Evolutionary conservation across 2,888 invertebrate species (phyloP).

Genomic region (Dione juno): DNA sequence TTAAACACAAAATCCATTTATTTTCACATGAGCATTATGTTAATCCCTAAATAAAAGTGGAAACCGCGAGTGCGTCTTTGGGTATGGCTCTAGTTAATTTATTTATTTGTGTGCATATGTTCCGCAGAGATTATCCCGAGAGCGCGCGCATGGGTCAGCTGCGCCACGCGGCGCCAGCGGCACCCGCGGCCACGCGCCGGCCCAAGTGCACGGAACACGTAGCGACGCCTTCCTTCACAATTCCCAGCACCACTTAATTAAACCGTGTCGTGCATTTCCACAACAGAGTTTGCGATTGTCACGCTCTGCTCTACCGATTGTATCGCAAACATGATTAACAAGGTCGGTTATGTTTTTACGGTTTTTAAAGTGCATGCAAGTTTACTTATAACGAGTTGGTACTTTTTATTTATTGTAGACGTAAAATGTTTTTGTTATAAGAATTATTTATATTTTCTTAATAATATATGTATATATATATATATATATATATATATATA

Average conservation of each 20-base stretch:
- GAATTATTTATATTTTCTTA: no score
- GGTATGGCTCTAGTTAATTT: constrained; percentile 72
- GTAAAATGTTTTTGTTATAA: no score
- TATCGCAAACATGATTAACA: constrained; percentile 9
- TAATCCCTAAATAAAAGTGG: constrained; percentile 55
- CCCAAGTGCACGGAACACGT: constrained; percentile 73
- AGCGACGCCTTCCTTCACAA: constrained; percentile 68
- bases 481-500: no score
- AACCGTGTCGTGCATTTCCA: constrained; percentile 64
- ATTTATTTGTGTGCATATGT: constrained; percentile 78
- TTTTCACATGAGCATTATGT: constrained; percentile 64
- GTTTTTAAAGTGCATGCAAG: neutral
- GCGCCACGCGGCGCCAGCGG: constrained; percentile 37
- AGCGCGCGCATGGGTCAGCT: constrained; percentile 52
- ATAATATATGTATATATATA: no score
- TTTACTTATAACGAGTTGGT: neutral
- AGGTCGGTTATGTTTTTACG: constrained; percentile 2
- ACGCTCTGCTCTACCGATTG: constrained; percentile 26
- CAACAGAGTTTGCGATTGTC: constrained; percentile 52
- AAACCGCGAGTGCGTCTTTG: constrained; percentile 54
- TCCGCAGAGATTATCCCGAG: constrained; percentile 68
- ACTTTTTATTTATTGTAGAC: neutral
- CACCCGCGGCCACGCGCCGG: constrained; percentile 54
- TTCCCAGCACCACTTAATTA: constrained; percentile 78
- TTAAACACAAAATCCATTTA: constrained; percentile 47